phyloP scores from a whole-genome alignment of 2,797 vertebrate genomes.

The Enteromius fasciolatus region DNA sequence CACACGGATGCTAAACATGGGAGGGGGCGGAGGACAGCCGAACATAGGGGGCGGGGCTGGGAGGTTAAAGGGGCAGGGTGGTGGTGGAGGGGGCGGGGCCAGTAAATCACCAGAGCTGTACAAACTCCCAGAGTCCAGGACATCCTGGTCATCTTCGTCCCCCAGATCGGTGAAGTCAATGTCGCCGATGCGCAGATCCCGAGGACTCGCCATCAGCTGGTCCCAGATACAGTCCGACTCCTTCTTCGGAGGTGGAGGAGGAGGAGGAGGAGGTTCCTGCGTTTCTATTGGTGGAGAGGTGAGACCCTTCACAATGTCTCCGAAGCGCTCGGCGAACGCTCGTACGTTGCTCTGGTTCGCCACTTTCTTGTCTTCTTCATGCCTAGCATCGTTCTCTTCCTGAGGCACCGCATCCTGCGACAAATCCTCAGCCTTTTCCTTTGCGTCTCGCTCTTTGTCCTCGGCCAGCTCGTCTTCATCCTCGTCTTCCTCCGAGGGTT shows the following conservation, averaged over 20 bases:
- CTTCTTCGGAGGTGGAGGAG: slow-evolving; percentile 80
- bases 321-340: slow-evolving; percentile 88
- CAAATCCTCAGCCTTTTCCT: slow-evolving; percentile 70
- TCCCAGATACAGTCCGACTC: slow-evolving; percentile 98
- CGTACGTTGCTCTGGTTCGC: slow-evolving; percentile 81
- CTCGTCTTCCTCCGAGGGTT: slow-evolving; percentile 84
- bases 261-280: slow-evolving; percentile 56
- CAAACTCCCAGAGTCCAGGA: slow-evolving; percentile 82
- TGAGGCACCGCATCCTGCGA: slow-evolving; percentile 72
- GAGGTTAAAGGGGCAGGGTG: slow-evolving; percentile 78
- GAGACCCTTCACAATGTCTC: slow-evolving; percentile 83
- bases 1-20: slow-evolving; percentile 76
- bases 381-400: slow-evolving; percentile 8
- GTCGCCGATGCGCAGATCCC: slow-evolving; percentile 93
- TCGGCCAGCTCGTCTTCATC: slow-evolving; percentile 75
- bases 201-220: slow-evolving; percentile 91
- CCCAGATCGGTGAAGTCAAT: slow-evolving; percentile 96
- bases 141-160: slow-evolving; percentile 90
- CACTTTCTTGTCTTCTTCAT: slow-evolving; percentile 72
- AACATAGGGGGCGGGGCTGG: slow-evolving; percentile 80
- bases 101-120: slow-evolving; percentile 80
- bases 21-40: slow-evolving; percentile 83
- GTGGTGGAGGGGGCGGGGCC: slow-evolving; percentile 86
- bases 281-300: slow-evolving; percentile 68
- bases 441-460: slow-evolving; percentile 73